Conservation (phyloP, 2,113 vertebrate species). For the Salvelinus namaycush region DNA sequence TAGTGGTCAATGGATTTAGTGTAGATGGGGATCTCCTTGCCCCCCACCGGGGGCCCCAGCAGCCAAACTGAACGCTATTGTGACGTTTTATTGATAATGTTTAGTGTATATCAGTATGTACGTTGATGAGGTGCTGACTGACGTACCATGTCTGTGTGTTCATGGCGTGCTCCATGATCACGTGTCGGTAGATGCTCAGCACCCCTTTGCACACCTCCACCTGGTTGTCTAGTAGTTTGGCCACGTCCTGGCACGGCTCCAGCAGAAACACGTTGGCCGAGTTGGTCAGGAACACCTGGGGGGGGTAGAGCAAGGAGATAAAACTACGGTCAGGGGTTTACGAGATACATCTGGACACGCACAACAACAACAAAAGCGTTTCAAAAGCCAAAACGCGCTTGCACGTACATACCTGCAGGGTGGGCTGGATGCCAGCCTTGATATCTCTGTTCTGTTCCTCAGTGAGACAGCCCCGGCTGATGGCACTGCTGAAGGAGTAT, state of each 20-base stretch:
- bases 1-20: no score
- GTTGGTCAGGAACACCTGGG: constrained; percentile 95
- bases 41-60: no score
- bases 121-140: no score
- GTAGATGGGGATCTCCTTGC: no score
- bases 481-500: constrained; percentile 93
- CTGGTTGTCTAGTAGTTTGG: constrained; percentile 91
- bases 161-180: constrained; percentile 98
- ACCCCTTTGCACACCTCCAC: constrained; percentile 94
- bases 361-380: no score
- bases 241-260: constrained; percentile 92
- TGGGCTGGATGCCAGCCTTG: constrained; percentile 88
- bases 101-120: no score
- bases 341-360: neutral
- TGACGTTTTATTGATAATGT: no score
- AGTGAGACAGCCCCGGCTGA: constrained; percentile 87
- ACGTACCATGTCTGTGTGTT: constrained; percentile 89
- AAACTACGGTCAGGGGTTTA: neutral
- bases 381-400: no score
- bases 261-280: constrained; percentile 93
- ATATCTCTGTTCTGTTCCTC: constrained; percentile 85
- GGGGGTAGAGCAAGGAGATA: neutral
- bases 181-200: constrained; percentile 90
- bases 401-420: constrained; percentile 78
- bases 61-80: no score